Base-by-base conservation (phyloP, 2,888 invertebrate species). In the Apomyelois bistriatella region DNA sequence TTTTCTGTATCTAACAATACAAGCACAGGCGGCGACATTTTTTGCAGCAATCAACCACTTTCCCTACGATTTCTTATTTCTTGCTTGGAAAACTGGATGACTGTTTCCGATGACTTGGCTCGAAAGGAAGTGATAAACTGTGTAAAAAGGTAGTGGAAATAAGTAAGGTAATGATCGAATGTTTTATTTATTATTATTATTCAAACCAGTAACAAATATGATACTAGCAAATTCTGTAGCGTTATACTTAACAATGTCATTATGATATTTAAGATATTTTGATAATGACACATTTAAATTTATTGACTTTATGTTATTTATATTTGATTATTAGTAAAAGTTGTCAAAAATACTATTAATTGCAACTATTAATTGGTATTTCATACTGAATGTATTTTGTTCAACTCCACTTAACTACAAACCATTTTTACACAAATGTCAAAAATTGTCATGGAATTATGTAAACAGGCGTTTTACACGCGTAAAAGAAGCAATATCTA, bases 401-500 rank as follows among this genome's bases (percentile, higher is more conserved):
- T 16, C 16, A 9, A 32, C 10, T 16, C 16, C 38, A 8, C n/a
- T n/a, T n/a, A n/a, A 2, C 16, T 40, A 40, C 15, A 40, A 38
- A 38, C 12, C 13, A 40, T 40, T 40, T 40, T 10, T 1, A 38
- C 15, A 13, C 43, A 13, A 43, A 30, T 13, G 9, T 10, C 46
- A 46, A 32, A 46, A 46, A 30, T 16, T 46, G 46, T 35, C 32
- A 22, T 43, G 8, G 9, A 57, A 56, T 52, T 54, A 56, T 54
- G 48, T 54, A 58, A 65, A 59, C 65, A 63, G 58, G 58, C 59
- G 63, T 72, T 75, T 70, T 68, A 64, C 63, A 66, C 53, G 58
- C 56, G 68, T 68, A 47, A 53, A 54, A 50, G 56, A 60, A 59
- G 58, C 69, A 66, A 73, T 65, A 65, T 64, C 66, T 66, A 66